Evolutionary conservation across 2,113 vertebrate genomes (phyloP).

Genomic region (Pristiophorus japonicus): DNA sequence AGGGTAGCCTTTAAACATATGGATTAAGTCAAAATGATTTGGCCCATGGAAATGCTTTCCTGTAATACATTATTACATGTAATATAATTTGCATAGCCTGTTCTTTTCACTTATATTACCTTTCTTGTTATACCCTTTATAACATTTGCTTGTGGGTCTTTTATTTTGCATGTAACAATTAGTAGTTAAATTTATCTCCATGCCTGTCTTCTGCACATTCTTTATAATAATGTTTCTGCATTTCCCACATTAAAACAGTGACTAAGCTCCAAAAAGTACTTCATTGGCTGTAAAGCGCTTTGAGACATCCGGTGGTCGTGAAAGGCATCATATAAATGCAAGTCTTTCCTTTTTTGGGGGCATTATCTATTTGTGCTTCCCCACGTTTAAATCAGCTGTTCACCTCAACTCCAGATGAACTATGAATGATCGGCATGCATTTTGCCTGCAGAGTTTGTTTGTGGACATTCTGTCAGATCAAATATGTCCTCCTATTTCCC

Average conservation of each 20-base stretch:
- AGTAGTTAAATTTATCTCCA: not conserved
- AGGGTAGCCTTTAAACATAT: too few relatives aligned
- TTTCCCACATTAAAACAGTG: too few relatives aligned
- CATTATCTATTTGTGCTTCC: not conserved
- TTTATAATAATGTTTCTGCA: not conserved
- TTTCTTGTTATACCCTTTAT: not conserved
- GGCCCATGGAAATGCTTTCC: too few relatives aligned
- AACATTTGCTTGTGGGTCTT: too few relatives aligned
- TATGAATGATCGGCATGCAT: not conserved
- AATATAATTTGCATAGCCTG: not conserved
- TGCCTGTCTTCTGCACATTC: not conserved
- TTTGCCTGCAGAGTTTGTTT: not conserved
- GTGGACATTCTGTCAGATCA: not conserved
- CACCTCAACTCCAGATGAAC: not conserved
- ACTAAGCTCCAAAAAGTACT: too few relatives aligned
- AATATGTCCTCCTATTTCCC: not conserved
- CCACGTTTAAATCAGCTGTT: not conserved
- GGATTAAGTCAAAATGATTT: too few relatives aligned
- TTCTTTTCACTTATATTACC: not conserved
- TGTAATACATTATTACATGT: too few relatives aligned
- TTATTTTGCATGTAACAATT: not conserved
- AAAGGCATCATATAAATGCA: too few relatives aligned
- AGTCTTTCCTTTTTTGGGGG: too few relatives aligned
- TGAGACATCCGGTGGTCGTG: too few relatives aligned
- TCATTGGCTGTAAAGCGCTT: too few relatives aligned